Percentiles rank a stretch among this genome's conserved stretches.
Conservation (phyloP, 2,113 vertebrate species). For the Petromus typicus region DNA sequence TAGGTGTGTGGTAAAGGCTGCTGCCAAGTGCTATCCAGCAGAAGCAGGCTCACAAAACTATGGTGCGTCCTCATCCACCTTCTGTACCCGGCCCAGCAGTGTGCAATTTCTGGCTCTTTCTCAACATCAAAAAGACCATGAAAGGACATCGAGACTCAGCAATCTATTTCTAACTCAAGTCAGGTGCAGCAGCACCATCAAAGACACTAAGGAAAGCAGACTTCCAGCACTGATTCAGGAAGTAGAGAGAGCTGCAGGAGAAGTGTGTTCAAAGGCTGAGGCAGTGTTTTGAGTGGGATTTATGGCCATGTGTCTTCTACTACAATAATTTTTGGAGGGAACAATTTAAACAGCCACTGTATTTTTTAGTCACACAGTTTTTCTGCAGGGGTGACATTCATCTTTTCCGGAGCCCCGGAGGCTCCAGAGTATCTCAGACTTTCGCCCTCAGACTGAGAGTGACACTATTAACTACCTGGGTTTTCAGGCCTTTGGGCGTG, state of each 20-base stretch:
- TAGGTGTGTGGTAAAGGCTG: fast-evolving
- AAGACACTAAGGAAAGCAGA: not conserved
- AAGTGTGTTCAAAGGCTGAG: not conserved
- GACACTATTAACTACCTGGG: fast-evolving
- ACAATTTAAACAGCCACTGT: not conserved
- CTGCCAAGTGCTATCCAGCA: not conserved
- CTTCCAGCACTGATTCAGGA: not conserved
- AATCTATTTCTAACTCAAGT: not conserved
- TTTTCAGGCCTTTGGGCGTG: not conserved
- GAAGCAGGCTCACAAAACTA: not conserved
- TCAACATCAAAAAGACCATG: not conserved
- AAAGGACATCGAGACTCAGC: not conserved
- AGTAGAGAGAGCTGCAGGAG: too few relatives aligned
- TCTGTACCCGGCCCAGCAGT: not conserved
- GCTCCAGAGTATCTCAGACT: not conserved
- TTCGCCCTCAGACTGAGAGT: not conserved
- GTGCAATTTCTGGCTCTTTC: not conserved
- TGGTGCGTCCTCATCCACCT: not conserved
- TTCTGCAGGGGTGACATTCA: not conserved
- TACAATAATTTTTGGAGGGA: not conserved
- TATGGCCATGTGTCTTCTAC: not conserved
- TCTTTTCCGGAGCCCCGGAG: not conserved
- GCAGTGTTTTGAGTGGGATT: not conserved
- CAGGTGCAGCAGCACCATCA: not conserved
- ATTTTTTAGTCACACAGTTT: not conserved